Evolutionary conservation across 2,113 vertebrate genomes (phyloP), one percentile per base, ranked within the genome.

Genomic region (Grammomys surdaster): DNA sequence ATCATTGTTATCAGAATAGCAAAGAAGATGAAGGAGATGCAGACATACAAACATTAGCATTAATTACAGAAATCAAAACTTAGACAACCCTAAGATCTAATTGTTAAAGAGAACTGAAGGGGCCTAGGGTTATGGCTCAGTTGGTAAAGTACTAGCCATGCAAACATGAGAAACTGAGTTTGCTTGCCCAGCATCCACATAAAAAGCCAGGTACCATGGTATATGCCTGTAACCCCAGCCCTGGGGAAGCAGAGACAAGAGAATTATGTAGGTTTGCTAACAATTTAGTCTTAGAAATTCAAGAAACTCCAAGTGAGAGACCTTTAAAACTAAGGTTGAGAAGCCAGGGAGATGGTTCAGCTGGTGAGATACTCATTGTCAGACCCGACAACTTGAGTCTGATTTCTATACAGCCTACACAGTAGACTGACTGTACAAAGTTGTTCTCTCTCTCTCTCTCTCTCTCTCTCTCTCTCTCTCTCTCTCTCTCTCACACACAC

Each of bases 51-150:
- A 91, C 24, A 95, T 1, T 56, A 51, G 19, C 43, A 43, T 26
- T 93, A 56, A 86, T 89, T 82, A 73, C 33, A 24, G 19, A 89
- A 95, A 65, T 78, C 60, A 92, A 77, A 75, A 89, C 65, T 28
- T 51, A 93, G 19, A 20, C 26, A 48, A 36, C 2, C 63, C 63
- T 67, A 70, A 24, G 84, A 56, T 16, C 86, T 54, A 88, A 26
- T 4, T 40, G 33, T 5, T 28, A 69, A 69, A 33, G 84, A 33
- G 43, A 67, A 36, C 43, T 14, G 9, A 86, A 46, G 43, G 67
- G 76, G 28, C 13, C 46, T 78, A 3, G 11, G 46, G 14, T 17
- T 31, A 7, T 9, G 3, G 0, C 17, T 86, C 28, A 0, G 28
- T 33, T 48, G 17, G 36, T 48, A 67, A 48, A 12, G 7, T 5